Base-by-base conservation (phyloP, 2,888 invertebrate genomes). In the Nomada ferruginata region DNA sequence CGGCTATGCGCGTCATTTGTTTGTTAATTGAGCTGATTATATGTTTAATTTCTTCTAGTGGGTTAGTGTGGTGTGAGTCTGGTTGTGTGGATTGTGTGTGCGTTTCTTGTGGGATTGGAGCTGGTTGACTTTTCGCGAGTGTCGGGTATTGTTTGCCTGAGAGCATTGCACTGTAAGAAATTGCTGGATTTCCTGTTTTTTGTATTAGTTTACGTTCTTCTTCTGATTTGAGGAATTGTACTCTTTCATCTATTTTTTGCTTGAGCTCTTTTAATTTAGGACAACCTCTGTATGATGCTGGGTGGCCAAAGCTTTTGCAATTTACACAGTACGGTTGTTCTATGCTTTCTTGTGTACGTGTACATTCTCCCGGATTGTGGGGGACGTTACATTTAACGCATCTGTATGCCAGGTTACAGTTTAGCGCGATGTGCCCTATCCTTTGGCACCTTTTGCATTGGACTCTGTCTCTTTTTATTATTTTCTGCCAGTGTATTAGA, bases 371-470 rank as follows among this genome's bases (percentile, higher is more conserved):
- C 29, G 29, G 29, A 7, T 29, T 29, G 7, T 7, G 29, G 29
- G 29, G 29, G 7, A 29, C 0, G 0, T 29, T 29, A 29, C 29
- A 29, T 29, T 29, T 29, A 29, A 69, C 69, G 0, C 69, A 69
- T 13, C 57, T 47, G 4, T 57, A 69, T 0, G 57, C 47, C 0
- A 69, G 7, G 0, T 59, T 59, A 0, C 69, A 69, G 3, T 69
- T 69, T 0, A 15, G 15, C 7, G 47, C 44, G 0, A 57, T n/a
- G 13, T 69, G 69, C 0, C 57, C 69, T 59, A 59, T 47, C 0
- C 69, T 20, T 3, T 69, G 57, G 0, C 69, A 69, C n/a, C 57
- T 26, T 59, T 26, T 59, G 13, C 69, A 69, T 29, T 69, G 59
- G 0, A 59, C 26, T 2, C 26, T 23, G 0, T 0, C 13, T 11